These are phyloP conservation scores for Lethrus apterus DNA, from an alignment of 1,140 invertebrate genomes.

Conservation along the genomic window DNA sequence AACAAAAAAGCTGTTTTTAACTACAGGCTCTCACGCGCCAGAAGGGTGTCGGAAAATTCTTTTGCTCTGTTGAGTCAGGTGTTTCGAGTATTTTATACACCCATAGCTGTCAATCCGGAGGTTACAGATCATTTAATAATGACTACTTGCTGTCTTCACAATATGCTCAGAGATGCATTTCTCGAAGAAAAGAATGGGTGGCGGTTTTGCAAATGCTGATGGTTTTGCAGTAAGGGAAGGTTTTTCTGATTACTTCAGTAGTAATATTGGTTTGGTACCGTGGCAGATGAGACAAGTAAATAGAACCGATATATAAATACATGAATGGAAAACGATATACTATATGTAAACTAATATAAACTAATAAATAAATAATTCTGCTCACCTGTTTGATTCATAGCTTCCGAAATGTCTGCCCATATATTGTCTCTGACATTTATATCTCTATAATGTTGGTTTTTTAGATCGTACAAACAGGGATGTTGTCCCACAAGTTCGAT, in stretches of 20 bases:
- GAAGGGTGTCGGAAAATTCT: conserved; percentile 15
- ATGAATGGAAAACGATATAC: too few species aligned
- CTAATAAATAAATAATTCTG: too few species aligned
- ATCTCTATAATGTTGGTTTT: too few species aligned
- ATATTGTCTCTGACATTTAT: too few species aligned
- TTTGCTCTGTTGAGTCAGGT: conserved; percentile 11
- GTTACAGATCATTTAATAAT: conserved; percentile 10
- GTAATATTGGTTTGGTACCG: too few species aligned
- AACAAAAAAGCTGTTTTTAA: conserved; percentile 16
- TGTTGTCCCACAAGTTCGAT: too few species aligned
- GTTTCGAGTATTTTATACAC: conserved; percentile 17
- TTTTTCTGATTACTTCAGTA: conserved; percentile 11
- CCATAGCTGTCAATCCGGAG: conserved; percentile 10
- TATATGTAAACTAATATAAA: too few species aligned
- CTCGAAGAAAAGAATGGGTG: neutral
- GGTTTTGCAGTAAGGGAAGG: conserved; percentile 11
- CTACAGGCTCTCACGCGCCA: conserved; percentile 16
- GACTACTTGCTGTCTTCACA: conserved; percentile 12
- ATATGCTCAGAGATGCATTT: conserved; percentile 12
- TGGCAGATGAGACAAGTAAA: too few species aligned
- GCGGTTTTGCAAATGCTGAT: conserved; percentile 11
- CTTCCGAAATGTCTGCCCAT: too few species aligned
- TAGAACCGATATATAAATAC: too few species aligned
- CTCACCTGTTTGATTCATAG: too few species aligned
- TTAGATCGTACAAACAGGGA: too few species aligned